These are phyloP conservation scores for Eulimnadia texana DNA, from an alignment of 1,140 invertebrate species.

Conservation along the genomic window DNA sequence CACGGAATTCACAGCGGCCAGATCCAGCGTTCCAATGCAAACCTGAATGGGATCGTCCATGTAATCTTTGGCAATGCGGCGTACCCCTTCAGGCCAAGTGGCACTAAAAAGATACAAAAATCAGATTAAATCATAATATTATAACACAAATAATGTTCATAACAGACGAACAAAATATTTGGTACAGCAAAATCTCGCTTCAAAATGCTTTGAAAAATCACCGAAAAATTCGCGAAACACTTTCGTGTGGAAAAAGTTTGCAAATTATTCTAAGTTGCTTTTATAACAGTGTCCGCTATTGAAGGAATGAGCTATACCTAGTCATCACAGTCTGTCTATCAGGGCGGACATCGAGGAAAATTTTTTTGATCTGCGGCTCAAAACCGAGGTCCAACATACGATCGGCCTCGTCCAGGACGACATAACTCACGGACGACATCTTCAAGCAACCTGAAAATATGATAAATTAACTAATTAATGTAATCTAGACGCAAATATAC, in stretches of 20 bases:
- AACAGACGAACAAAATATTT: too few species aligned
- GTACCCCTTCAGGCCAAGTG: slow-evolving; percentile 74
- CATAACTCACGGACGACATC: slow-evolving; percentile 59
- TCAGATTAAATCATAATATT: neutral
- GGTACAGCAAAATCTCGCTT: too few species aligned
- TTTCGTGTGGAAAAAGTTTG: neutral
- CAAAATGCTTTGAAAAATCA: too few species aligned
- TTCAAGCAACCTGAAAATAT: slow-evolving; percentile 24
- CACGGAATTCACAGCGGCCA: slow-evolving; percentile 68
- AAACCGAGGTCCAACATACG: slow-evolving; percentile 43
- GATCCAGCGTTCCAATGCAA: slow-evolving; percentile 70
- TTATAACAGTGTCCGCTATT: too few species aligned
- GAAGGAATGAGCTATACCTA: too few species aligned
- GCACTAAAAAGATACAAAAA: slow-evolving; percentile 39
- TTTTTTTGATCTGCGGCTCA: slow-evolving; percentile 61
- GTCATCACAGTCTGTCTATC: slow-evolving; percentile 78
- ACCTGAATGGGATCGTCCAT: slow-evolving; percentile 79
- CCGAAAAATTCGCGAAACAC: too few species aligned
- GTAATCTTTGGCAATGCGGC: slow-evolving; percentile 63
- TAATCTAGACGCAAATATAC: neutral
- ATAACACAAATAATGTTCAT: neutral
- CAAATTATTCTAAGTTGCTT: neutral
- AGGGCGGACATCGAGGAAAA: slow-evolving; percentile 56
- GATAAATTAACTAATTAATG: neutral
- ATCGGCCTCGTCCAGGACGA: slow-evolving; percentile 73